phyloP scores from a whole-genome alignment of 2,113 vertebrate genomes.

The Edolisoma coerulescens region DNA sequence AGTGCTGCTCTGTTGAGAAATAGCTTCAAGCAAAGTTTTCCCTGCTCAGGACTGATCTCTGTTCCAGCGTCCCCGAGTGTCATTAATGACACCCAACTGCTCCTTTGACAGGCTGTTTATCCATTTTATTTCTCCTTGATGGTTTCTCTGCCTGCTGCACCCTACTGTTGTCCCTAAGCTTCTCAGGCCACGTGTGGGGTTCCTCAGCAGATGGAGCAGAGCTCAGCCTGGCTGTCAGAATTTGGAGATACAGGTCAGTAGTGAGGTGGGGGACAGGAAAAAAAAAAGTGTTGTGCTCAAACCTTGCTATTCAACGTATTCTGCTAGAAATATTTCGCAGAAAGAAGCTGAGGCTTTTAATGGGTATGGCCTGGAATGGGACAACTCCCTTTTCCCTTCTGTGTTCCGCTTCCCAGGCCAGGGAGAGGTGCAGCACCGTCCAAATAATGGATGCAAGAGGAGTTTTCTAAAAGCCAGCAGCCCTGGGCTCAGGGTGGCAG shows the following conservation, averaged over 20 bases:
- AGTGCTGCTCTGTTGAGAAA: background rate
- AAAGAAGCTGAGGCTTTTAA: background rate
- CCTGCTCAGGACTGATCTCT: background rate
- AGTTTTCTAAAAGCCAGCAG: background rate
- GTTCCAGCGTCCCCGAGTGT: background rate
- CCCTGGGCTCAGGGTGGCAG: background rate
- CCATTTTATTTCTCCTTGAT: background rate
- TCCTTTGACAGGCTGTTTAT: background rate
- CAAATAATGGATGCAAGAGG: background rate
- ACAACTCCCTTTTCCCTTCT: background rate
- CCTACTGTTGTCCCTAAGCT: background rate
- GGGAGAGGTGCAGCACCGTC: background rate
- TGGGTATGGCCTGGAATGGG: no score
- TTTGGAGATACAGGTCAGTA: background rate
- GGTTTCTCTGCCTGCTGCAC: background rate
- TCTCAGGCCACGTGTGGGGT: background rate
- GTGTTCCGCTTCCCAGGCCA: background rate
- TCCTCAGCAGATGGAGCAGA: background rate
- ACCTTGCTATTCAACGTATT: background rate
- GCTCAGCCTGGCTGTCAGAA: background rate
- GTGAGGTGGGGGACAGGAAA: fast-evolving
- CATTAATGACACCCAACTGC: background rate
- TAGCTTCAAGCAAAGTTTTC: background rate
- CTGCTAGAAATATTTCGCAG: background rate
- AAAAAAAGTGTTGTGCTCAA: background rate